Base-by-base conservation (phyloP, 2,113 vertebrate species). In the Tragelaphus buxtoni region DNA sequence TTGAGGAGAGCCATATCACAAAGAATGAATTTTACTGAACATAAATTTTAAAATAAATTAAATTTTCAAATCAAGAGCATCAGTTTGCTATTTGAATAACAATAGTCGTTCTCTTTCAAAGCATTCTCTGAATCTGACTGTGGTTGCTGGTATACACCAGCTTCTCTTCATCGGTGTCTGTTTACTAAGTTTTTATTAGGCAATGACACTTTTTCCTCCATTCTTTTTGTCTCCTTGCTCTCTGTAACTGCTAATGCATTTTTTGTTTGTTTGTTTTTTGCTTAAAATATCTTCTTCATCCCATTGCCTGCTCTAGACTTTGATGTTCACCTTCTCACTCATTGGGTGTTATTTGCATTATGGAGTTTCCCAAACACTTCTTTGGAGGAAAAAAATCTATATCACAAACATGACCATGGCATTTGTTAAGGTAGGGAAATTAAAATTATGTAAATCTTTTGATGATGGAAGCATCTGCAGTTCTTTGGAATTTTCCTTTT, bases 11-110 rank as follows among this genome's bases (percentile, higher is more conserved):
- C 28, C 22, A 35, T 22, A n/a, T 17, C 51, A 58, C 65, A 82
- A 87, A 56, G 49, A 80, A 80, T 65, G 20, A 49, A 94, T 77
- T 88, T 61, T 87, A 32, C 39, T 80, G 5, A 30, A 51, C 1
- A 17, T 72, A 94, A 90, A 90, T 81, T 88, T 63, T 11, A 90
- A 90, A 97, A 58, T 72, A 82, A 95, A 79, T 88, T 81, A 28
- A 35, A 55, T 63, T 93, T 32, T 72, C 81, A 95, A 89, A 56
- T 56, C 13, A n/a, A 32, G 58, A 91, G 22, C 89, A 39, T 3
- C 11, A 55, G 10, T 85, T 42, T 88, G 88, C 74, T 45, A 72
- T 69, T 47, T 84, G 83, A 96, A 88, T 87, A 76, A 87, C 93
- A 93, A 45, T 2, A 16, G 14, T 7, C 7, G 1, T 9, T 55